Evolutionary conservation across 2,888 invertebrate species (phyloP).

Genomic region (Strigamia maritima): DNA sequence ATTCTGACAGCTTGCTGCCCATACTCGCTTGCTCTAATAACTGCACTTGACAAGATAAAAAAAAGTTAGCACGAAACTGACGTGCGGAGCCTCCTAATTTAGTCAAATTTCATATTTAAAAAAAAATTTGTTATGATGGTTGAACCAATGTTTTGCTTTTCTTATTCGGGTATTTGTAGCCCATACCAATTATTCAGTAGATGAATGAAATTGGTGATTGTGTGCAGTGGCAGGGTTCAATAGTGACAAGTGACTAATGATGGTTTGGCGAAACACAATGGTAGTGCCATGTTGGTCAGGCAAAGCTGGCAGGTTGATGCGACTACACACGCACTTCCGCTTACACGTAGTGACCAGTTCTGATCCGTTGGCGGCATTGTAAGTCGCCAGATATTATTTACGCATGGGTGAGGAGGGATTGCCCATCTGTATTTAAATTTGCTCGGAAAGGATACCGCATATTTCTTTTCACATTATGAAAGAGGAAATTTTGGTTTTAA

Average conservation of each 20-base stretch:
- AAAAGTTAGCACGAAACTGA: not conserved
- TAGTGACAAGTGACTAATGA: slow-evolving; percentile 35
- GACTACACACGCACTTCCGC: slow-evolving; percentile 23
- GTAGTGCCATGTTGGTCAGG: not conserved
- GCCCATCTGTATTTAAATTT: not conserved
- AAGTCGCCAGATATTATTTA: not conserved
- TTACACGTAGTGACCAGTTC: not conserved
- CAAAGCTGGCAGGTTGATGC: slow-evolving; percentile 28
- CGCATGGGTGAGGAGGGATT: not conserved
- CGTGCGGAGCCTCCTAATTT: not conserved
- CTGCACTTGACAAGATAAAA: not conserved
- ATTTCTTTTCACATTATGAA: too few relatives aligned
- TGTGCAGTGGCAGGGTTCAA: not conserved
- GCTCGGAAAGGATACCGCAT: not conserved
- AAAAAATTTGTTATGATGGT: not conserved
- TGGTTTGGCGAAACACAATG: slow-evolving; percentile 1
- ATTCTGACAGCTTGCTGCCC: slow-evolving; percentile 19
- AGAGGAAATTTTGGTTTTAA: not conserved
- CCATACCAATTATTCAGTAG: not conserved
- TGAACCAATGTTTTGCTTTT: not conserved
- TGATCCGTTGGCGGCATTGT: not conserved
- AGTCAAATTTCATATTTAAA: not conserved
- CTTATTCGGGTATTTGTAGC: not conserved
- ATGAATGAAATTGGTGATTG: not conserved
- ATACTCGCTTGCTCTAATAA: not conserved